These are phyloP conservation scores for Dolichoris vasculosae DNA, from an alignment of 1,140 invertebrate genomes.

Conservation along the genomic window DNA sequence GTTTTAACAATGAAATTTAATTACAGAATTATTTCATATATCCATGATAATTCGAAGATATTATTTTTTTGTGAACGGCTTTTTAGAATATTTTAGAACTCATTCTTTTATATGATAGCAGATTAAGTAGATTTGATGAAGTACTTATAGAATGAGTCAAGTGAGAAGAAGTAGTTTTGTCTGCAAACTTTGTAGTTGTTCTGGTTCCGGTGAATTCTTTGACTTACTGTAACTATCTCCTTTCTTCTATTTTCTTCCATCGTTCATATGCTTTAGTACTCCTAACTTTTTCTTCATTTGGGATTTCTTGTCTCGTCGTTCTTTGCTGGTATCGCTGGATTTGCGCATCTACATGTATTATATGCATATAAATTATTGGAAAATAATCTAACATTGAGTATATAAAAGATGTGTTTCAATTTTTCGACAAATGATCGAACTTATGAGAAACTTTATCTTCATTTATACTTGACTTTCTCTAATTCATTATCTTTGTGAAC, in stretches of 20 bases:
- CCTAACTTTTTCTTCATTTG: constrained; percentile 53
- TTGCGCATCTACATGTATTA: not conserved
- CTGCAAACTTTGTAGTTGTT: constrained; percentile 24
- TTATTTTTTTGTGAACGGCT: too few relatives aligned
- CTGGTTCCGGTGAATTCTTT: constrained; percentile 38
- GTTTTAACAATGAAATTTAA: too few relatives aligned
- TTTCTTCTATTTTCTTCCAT: constrained; percentile 17
- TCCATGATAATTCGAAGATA: too few relatives aligned
- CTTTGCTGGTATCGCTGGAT: not conserved
- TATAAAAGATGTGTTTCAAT: constrained; percentile 9
- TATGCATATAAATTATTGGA: too few relatives aligned
- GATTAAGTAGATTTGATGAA: constrained; percentile 13
- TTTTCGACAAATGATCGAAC: not conserved
- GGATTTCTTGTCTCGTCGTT: constrained; percentile 27
- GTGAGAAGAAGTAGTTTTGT: constrained; percentile 9
- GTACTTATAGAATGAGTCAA: constrained; percentile 37
- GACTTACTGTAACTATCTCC: constrained; percentile 7
- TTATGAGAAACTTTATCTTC: not conserved
- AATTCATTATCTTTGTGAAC: not conserved
- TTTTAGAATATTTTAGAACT: too few relatives aligned
- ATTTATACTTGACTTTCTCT: not conserved
- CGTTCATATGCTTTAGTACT: not conserved
- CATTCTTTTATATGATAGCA: not conserved
- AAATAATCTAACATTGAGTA: constrained; percentile 18
- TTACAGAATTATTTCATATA: too few relatives aligned